Conservation (phyloP, 1,140 invertebrate species). For the Anadara kagoshimensis region DNA sequence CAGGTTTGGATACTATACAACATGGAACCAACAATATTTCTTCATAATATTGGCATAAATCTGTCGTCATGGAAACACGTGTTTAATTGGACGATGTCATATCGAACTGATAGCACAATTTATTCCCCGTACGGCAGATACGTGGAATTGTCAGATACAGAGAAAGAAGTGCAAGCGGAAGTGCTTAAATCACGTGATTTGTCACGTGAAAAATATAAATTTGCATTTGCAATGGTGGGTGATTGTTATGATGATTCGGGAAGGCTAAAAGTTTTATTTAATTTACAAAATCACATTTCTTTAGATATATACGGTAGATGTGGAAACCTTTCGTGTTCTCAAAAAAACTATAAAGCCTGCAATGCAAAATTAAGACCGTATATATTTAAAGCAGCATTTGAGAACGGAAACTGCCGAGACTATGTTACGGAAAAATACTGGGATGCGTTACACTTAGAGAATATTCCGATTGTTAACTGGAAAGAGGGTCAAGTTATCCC, state of each 20-base stretch:
- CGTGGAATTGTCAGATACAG: neutral
- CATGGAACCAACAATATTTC: conserved; percentile 18
- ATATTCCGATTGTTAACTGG: conserved; percentile 65
- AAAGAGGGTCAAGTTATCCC: conserved; percentile 67
- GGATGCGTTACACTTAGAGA: conserved; percentile 48
- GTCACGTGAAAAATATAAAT: conserved; percentile 38
- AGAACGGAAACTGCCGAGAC: conserved; percentile 71
- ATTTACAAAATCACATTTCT: conserved; percentile 76
- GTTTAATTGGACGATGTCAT: conserved; percentile 65
- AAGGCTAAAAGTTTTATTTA: conserved; percentile 76
- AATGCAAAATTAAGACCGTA: conserved; percentile 76
- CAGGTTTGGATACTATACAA: conserved; percentile 31
- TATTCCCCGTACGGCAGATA: conserved; percentile 46
- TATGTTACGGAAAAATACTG: conserved; percentile 73
- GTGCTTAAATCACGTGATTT: neutral
- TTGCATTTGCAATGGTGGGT: conserved; percentile 80
- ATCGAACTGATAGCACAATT: conserved; percentile 56
- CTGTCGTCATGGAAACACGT: conserved; percentile 28
- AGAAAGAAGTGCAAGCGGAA: neutral
- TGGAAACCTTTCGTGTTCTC: conserved; percentile 40
- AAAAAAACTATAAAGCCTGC: conserved; percentile 17
- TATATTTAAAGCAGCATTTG: conserved; percentile 85
- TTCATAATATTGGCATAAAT: conserved; percentile 6
- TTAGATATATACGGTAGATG: conserved; percentile 80
- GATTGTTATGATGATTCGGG: conserved; percentile 78